These are phyloP conservation scores for Trichoplax adhaerens DNA, from an alignment of 37 sponge, comb jelly and placozoan genomes.

Conservation along the genomic window DNA sequence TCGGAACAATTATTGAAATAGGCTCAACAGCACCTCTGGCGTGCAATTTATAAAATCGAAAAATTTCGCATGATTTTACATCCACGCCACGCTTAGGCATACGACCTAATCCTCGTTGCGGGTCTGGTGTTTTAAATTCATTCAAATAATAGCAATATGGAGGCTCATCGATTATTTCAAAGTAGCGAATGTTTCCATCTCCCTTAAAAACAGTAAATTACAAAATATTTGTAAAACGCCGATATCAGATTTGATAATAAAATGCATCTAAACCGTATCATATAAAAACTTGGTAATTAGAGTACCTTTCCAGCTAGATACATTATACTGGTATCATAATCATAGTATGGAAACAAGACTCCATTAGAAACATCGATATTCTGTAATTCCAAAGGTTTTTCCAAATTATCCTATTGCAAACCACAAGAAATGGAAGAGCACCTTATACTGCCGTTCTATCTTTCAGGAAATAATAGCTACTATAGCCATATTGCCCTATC, in stretches of 20 bases:
- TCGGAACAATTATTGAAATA: constrained; percentile 58
- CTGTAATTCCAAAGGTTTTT: constrained; percentile 33
- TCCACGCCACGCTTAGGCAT: constrained; percentile 59
- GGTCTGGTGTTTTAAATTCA: constrained; percentile 36
- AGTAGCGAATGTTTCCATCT: constrained; percentile 69
- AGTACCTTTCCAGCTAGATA: constrained; percentile 80
- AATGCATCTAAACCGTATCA: no score
- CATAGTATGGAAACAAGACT: constrained; percentile 71
- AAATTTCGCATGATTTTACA: constrained; percentile 52
- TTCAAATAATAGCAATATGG: constrained; percentile 52
- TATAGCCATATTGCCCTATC: no score
- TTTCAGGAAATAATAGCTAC: no score
- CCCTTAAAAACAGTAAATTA: constrained; percentile 27
- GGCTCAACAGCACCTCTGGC: constrained; percentile 52
- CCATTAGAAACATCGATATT: constrained; percentile 61
- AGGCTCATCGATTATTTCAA: constrained; percentile 37
- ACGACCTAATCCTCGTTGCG: constrained; percentile 46
- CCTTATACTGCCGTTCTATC: no score
- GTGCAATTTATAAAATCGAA: constrained; percentile 57
- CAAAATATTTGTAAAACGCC: no score
- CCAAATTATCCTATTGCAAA: constrained; percentile 17
- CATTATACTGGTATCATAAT: constrained; percentile 63
- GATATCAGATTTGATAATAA: no score
- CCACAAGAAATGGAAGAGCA: no score
- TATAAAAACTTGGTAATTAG: no score